Conservation (phyloP, 2,113 vertebrate genomes). For the Notarius lentiginosus region DNA sequence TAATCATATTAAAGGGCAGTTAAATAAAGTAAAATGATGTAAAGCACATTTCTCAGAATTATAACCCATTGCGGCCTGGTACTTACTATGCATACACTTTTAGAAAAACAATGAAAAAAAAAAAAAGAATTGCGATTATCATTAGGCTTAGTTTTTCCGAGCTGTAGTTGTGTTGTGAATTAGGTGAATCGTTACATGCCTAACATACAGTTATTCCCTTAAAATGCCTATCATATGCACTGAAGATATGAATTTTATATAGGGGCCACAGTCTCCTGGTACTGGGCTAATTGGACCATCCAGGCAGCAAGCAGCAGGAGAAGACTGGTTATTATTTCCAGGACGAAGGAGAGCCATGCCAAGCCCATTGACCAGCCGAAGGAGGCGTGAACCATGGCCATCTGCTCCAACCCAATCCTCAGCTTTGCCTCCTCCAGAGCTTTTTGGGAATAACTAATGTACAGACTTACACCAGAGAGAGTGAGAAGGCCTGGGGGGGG, state of each 20-base stretch:
- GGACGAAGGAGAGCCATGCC: conserved; percentile 75
- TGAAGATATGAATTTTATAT: conserved; percentile 25
- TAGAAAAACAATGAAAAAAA: not conserved
- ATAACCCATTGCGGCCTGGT: not conserved
- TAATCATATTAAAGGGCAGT: not conserved
- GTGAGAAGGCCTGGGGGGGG: conserved; percentile 71
- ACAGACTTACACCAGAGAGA: conserved; percentile 68
- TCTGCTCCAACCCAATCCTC: conserved; percentile 50
- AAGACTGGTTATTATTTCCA: conserved; percentile 60
- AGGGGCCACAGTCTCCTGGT: conserved; percentile 41
- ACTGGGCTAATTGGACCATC: conserved; percentile 38
- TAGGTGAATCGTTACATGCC: too few species aligned
- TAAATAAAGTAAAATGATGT: not conserved
- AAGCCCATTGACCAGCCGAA: conserved; percentile 73
- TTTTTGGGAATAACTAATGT: conserved; percentile 71
- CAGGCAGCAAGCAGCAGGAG: conserved; percentile 60
- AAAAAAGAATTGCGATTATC: not conserved
- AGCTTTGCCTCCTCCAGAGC: conserved; percentile 65
- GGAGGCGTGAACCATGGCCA: conserved; percentile 57
- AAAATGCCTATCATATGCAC: not conserved
- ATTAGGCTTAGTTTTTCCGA: too few species aligned
- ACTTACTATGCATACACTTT: not conserved
- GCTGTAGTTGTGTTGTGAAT: too few species aligned
- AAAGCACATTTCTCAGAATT: not conserved
- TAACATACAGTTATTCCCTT: not conserved